These are phyloP conservation scores for Lucilia sericata DNA, from an alignment of 1,140 invertebrate species.

Conservation along the genomic window DNA sequence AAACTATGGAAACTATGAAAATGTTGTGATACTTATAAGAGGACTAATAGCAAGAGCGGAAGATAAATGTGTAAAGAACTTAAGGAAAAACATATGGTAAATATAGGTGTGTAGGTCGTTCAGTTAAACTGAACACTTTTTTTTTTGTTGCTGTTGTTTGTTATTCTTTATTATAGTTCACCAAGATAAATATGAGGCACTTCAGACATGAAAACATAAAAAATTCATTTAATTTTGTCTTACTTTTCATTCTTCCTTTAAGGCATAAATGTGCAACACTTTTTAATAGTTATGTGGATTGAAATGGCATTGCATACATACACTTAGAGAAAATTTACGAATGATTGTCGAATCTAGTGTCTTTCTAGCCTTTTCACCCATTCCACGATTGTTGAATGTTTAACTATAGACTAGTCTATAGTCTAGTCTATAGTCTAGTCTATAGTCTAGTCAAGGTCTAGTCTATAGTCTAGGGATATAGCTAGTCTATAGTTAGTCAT, in stretches of 20 bases:
- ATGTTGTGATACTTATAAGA: not conserved
- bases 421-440: no score
- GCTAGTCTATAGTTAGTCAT: no score
- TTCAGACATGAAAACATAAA: constrained; percentile 16
- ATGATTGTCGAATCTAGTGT: no score
- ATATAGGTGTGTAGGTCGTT: constrained; percentile 20
- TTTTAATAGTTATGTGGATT: not conserved
- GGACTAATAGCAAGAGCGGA: no score
- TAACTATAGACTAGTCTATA: no score
- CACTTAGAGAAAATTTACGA: not conserved
- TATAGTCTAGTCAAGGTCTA: no score
- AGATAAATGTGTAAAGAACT: not conserved
- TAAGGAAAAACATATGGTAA: not conserved
- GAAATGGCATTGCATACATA: not conserved
- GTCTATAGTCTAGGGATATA: no score
- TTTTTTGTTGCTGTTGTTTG: not conserved
- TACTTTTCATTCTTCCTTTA: not conserved
- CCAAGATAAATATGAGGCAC: not conserved
- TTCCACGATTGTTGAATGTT: no score
- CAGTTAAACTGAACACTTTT: no score
- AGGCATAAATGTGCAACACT: not conserved
- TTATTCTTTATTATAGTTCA: not conserved
- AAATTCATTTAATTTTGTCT: not conserved
- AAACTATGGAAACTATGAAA: not conserved
- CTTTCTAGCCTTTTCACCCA: no score